phyloP scores from a whole-genome alignment of 2,888 invertebrate genomes.

The Caenorhabditis sp. region DNA sequence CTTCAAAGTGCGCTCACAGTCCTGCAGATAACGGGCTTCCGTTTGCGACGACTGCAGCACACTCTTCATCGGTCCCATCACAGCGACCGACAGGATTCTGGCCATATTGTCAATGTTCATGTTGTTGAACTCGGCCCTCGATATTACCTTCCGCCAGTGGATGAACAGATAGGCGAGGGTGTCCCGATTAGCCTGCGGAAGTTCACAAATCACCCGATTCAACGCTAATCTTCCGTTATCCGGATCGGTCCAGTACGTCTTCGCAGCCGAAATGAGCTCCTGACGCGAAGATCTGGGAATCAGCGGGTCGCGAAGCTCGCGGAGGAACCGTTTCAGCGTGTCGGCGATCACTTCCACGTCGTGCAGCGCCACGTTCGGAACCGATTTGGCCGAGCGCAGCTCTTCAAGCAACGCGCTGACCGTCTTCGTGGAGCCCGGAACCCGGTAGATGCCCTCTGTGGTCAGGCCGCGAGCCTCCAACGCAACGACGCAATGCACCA shows the following conservation, averaged over 20 bases:
- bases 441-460: conserved; percentile 92
- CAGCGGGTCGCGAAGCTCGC: conserved; percentile 89
- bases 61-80: conserved; percentile 83
- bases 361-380: conserved; percentile 90
- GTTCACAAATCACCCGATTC: conserved; percentile 84
- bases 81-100: conserved; percentile 92
- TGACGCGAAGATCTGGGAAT: conserved; percentile 88
- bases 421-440: conserved; percentile 84
- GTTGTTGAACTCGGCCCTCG: conserved; percentile 83
- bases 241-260: conserved; percentile 74
- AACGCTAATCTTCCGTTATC: conserved; percentile 77
- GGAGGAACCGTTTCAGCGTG: conserved; percentile 93
- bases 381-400: conserved; percentile 89
- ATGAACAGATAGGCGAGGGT: conserved; percentile 92
- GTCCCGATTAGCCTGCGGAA: conserved; percentile 95
- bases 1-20: conserved; percentile 61
- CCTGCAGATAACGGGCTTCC: conserved; percentile 57
- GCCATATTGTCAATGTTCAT: conserved; percentile 93
- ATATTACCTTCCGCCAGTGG: conserved; percentile 87
- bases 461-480: conserved; percentile 85
- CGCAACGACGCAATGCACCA: conserved; percentile 95
- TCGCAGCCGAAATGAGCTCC: conserved; percentile 86
- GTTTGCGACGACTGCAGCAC: conserved; percentile 42
- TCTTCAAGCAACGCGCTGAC: conserved; percentile 85
- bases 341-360: conserved; percentile 93